A percentile compares a stretch with the other conserved stretches of the same genome.
Evolutionary conservation across 2,888 invertebrate species (phyloP).

Genomic region (Nephrocerus scutellatus): DNA sequence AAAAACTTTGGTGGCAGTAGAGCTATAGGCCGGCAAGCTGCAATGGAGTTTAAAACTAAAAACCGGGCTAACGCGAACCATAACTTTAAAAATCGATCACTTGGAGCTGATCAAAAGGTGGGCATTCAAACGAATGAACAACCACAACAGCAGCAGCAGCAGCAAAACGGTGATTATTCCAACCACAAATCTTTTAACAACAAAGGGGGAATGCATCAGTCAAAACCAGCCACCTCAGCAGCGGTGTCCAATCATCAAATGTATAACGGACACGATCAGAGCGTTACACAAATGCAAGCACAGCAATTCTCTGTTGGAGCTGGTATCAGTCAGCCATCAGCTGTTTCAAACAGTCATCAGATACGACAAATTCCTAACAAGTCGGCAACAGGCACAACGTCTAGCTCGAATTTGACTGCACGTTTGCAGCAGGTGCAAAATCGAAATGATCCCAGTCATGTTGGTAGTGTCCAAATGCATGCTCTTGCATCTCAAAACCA

Average conservation of each 20-base stretch:
- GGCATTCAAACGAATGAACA: too few species aligned
- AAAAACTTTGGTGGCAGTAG: too few species aligned
- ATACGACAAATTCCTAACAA: too few species aligned
- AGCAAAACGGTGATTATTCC: conserved; percentile 19
- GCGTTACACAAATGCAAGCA: too few species aligned
- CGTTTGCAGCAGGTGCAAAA: conserved; percentile 43
- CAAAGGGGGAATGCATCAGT: conserved; percentile 8
- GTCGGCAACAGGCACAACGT: conserved; percentile 2
- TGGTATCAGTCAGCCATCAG: too few species aligned
- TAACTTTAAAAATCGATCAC: too few species aligned
- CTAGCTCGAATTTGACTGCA: conserved; percentile 36
- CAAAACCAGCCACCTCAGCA: conserved; percentile 11
- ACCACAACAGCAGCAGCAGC: conserved; percentile 16
- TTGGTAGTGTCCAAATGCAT: conserved; percentile 47
- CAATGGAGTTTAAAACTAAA: conserved; percentile 45
- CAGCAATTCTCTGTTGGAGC: too few species aligned
- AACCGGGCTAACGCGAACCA: conserved; percentile 21
- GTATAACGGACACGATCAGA: too few species aligned
- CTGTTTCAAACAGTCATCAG: too few species aligned
- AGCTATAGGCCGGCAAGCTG: conserved; percentile 31
- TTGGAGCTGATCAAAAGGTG: too few species aligned
- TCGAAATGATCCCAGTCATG: conserved; percentile 45
- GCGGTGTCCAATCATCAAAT: too few species aligned
- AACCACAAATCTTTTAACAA: conserved; percentile 15
- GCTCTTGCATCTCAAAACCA: conserved; percentile 41